Conservation (phyloP, 2,888 invertebrate species). For the Atrina japonica region DNA sequence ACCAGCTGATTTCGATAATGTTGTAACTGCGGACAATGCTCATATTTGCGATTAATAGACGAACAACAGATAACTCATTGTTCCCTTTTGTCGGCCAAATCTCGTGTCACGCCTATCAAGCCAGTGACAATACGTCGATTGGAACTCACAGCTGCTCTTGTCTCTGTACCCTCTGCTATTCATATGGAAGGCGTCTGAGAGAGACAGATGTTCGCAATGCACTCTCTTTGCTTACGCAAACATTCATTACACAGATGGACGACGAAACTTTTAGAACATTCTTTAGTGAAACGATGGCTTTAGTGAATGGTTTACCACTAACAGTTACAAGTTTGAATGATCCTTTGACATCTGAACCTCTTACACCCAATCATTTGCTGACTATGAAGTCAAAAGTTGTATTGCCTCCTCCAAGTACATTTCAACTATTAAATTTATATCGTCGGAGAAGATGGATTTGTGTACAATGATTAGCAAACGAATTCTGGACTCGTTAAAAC, state of each 20-base stretch:
- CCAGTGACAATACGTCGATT: slow-evolving; percentile 49
- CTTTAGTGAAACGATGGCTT: slow-evolving; percentile 42
- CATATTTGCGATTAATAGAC: slow-evolving; percentile 49
- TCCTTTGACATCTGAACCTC: slow-evolving; percentile 37
- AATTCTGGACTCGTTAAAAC: no score
- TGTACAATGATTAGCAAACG: no score
- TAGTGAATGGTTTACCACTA: slow-evolving; percentile 54
- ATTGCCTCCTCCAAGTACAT: no score
- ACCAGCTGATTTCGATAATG: slow-evolving; percentile 46
- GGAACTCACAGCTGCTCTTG: slow-evolving; percentile 51
- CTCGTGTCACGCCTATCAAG: slow-evolving; percentile 51
- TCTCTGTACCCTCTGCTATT: slow-evolving; percentile 51
- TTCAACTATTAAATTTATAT: no score
- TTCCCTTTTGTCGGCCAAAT: slow-evolving; percentile 49
- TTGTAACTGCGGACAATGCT: slow-evolving; percentile 45
- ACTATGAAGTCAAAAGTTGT: slow-evolving; percentile 46
- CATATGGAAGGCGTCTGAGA: slow-evolving; percentile 67
- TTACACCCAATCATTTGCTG: slow-evolving; percentile 54
- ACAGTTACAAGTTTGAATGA: slow-evolving; percentile 44
- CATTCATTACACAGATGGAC: slow-evolving; percentile 40
- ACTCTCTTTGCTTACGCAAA: slow-evolving; percentile 37
- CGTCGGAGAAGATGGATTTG: no score
- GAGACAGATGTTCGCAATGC: slow-evolving; percentile 57
- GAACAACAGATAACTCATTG: slow-evolving; percentile 39
- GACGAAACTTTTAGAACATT: slow-evolving; percentile 48